These are phyloP conservation scores for Limnephilus auricula DNA, from an alignment of 2,888 invertebrate species.

Conservation along the genomic window DNA sequence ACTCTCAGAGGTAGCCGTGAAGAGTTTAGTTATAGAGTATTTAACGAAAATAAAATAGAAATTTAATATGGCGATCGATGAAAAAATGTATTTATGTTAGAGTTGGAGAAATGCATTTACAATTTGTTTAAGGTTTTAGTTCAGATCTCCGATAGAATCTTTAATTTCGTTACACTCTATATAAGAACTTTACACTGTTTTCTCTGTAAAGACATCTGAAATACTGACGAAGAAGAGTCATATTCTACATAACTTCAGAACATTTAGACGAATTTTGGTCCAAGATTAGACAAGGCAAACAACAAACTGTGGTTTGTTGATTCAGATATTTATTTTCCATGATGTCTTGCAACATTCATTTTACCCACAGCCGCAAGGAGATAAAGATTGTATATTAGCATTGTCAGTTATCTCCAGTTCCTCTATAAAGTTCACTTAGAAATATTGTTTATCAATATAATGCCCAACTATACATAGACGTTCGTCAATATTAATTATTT, in stretches of 20 bases:
- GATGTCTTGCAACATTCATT: background rate
- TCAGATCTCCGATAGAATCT: background rate
- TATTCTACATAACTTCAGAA: background rate
- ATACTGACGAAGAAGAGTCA: conserved; percentile 3
- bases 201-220: background rate
- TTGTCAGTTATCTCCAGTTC: conserved; percentile 2
- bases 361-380: background rate
- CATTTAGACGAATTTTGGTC: conserved; percentile 2
- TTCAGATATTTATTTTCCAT: background rate
- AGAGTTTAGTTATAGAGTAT: too few relatives aligned
- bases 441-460: background rate
- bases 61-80: background rate
- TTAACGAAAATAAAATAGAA: too few relatives aligned
- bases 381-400: background rate
- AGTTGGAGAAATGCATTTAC: background rate
- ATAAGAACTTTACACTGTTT: background rate
- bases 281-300: background rate
- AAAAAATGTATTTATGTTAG: background rate
- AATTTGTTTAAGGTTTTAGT: background rate
- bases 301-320: background rate
- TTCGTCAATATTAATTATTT: background rate
- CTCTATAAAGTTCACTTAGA: conserved; percentile 23
- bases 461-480: background rate
- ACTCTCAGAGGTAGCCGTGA: too few relatives aligned
- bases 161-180: background rate